Evolutionary conservation across 2,113 vertebrate species (phyloP).

Genomic region (Brienomyrus longianalis): DNA sequence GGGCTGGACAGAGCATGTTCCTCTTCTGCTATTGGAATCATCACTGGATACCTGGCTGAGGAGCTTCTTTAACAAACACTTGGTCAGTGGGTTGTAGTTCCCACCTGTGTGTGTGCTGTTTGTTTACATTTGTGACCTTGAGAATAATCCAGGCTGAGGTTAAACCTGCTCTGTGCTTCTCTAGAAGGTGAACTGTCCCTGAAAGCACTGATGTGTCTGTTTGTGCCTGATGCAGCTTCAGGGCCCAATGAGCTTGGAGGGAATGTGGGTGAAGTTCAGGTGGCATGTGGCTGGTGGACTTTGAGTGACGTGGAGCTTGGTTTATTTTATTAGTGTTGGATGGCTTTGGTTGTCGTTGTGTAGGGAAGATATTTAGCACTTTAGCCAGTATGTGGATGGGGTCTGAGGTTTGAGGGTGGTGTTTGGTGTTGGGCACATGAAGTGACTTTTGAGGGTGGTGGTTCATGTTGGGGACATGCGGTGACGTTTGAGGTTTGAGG

Average conservation of each 20-base stretch:
- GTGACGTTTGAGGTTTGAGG: not conserved
- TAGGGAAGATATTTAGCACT: not conserved
- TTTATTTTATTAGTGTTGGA: not conserved
- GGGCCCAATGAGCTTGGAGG: not conserved
- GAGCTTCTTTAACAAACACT: not conserved
- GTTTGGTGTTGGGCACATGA: not conserved
- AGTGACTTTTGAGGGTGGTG: not conserved
- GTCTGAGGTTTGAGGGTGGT: not conserved
- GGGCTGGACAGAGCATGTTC: not conserved
- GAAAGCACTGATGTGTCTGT: not conserved
- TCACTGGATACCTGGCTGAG: not conserved
- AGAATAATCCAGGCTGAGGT: not conserved
- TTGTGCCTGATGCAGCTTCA: not conserved
- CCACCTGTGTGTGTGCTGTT: not conserved
- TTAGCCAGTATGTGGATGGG: not conserved
- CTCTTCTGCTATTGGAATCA: not conserved
- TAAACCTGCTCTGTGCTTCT: not conserved
- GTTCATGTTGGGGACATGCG: not conserved
- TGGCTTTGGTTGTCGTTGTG: not conserved
- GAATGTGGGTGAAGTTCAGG: not conserved
- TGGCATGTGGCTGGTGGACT: not conserved
- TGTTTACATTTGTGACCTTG: not conserved
- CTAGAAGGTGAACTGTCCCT: not conserved
- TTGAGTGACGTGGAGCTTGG: not conserved
- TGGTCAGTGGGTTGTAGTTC: not conserved